Evolutionary conservation across 92 coral and sea anemone species (phyloP).

Genomic region (Nematostella vectensis): DNA sequence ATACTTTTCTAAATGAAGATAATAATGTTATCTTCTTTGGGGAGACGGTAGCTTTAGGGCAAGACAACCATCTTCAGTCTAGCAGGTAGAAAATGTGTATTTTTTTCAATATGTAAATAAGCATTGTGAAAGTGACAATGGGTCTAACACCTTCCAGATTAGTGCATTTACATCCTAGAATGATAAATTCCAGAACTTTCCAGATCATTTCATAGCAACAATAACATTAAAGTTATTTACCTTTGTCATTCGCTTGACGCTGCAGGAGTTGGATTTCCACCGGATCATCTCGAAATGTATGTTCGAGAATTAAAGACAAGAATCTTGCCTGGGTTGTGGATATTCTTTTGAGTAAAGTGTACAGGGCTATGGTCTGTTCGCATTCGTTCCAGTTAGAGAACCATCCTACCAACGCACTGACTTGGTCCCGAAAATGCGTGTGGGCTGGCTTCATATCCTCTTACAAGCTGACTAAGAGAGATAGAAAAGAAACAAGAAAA

Average conservation of each 20-base stretch:
- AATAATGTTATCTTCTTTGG: too few species aligned
- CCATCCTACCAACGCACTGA: constrained; percentile 80
- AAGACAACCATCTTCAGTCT: too few species aligned
- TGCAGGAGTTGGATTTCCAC: constrained; percentile 74
- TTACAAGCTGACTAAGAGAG: constrained; percentile 25
- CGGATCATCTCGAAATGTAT: constrained; percentile 91
- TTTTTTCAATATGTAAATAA: too few species aligned
- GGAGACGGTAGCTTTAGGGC: too few species aligned
- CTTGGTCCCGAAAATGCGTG: constrained; percentile 89
- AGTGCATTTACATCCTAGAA: not conserved
- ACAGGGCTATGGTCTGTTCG: constrained; percentile 91
- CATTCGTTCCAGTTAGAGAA: constrained; percentile 96
- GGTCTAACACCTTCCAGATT: too few species aligned
- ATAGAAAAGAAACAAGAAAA: constrained; percentile 5
- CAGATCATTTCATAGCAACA: not conserved
- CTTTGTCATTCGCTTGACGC: constrained; percentile 91
- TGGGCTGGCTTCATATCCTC: constrained; percentile 95
- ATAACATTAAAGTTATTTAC: too few species aligned
- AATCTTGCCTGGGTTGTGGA: constrained; percentile 90
- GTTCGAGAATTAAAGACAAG: constrained; percentile 85
- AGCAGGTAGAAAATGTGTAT: too few species aligned
- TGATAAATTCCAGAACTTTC: not conserved
- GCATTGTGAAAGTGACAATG: too few species aligned
- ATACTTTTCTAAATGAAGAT: too few species aligned
- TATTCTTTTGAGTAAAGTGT: constrained; percentile 77